phyloP scores from a whole-genome alignment of 2,888 invertebrate species.

The Torymus texanus region DNA sequence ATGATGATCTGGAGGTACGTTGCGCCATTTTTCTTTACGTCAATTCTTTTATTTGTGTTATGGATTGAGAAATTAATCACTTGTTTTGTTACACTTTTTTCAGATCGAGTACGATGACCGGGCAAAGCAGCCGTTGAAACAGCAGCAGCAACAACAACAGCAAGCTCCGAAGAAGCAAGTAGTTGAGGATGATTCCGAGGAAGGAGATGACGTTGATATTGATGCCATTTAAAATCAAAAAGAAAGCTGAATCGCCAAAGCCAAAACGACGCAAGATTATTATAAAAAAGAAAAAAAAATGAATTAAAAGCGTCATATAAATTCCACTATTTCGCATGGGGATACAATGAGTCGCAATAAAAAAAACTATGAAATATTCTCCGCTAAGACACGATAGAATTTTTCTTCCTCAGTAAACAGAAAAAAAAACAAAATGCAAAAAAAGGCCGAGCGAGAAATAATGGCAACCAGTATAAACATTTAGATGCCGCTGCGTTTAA shows the following conservation, averaged over 20 bases:
- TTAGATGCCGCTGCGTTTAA: conserved; percentile 35
- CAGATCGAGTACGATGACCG: conserved; percentile 94
- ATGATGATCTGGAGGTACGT: conserved; percentile 80
- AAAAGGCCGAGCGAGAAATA: conserved; percentile 38
- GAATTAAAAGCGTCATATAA: conserved; percentile 38
- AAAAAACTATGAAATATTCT: conserved; percentile 38
- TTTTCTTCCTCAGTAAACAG: conserved; percentile 41
- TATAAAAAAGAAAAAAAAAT: conserved; percentile 15
- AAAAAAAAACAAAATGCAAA: conserved; percentile 11
- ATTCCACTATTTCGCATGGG: conserved; percentile 42
- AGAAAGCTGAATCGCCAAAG: conserved; percentile 57
- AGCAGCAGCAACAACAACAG: conserved; percentile 75
- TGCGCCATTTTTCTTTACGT: too few species aligned
- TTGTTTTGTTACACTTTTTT: conserved; percentile 43
- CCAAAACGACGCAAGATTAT: conserved; percentile 43
- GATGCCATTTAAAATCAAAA: conserved; percentile 87
- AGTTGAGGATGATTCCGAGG: conserved; percentile 82
- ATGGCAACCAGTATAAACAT: conserved; percentile 41
- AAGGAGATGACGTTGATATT: conserved; percentile 88
- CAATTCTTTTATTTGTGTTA: too few species aligned
- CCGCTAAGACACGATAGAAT: conserved; percentile 45
- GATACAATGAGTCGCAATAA: conserved; percentile 51
- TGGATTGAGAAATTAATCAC: too few species aligned
- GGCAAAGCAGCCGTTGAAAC: conserved; percentile 85
- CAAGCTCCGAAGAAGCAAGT: conserved; percentile 75